Evolutionary conservation across 2,888 invertebrate genomes (phyloP).

Genomic region (Conchocele bisecta): DNA sequence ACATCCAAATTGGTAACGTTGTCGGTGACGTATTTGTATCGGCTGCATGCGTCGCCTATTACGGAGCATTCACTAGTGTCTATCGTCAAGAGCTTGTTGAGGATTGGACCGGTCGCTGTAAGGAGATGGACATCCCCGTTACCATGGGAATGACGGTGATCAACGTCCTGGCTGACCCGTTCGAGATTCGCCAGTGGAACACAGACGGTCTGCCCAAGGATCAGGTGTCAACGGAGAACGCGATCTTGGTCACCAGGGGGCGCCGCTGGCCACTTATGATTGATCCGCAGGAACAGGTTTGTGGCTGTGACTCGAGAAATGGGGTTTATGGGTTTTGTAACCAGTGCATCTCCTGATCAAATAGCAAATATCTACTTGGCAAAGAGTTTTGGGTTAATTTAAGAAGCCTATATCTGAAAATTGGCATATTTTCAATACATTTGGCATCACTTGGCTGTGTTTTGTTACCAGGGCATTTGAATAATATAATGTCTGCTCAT

Average conservation of each 20-base stretch:
- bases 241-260: constrained; percentile 82
- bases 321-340: too few relatives aligned
- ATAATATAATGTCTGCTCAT: too few relatives aligned
- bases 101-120: constrained; percentile 89
- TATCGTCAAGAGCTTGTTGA: constrained; percentile 85
- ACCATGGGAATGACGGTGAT: constrained; percentile 87
- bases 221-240: constrained; percentile 83
- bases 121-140: constrained; percentile 88
- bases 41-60: constrained; percentile 83
- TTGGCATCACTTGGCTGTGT: too few relatives aligned
- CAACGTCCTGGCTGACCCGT: constrained; percentile 81
- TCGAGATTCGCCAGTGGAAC: constrained; percentile 87
- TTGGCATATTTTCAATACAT: too few relatives aligned
- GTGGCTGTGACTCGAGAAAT: neutral
- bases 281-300: constrained; percentile 83
- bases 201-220: constrained; percentile 82
- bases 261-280: constrained; percentile 84
- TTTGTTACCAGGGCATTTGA: too few relatives aligned
- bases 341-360: too few relatives aligned
- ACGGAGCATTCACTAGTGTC: constrained; percentile 82
- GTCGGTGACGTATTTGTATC: constrained; percentile 83
- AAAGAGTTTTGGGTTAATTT: too few relatives aligned
- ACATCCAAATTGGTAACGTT: constrained; percentile 81
- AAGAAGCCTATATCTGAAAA: too few relatives aligned
- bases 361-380: too few relatives aligned